phyloP scores from a whole-genome alignment of 2,113 vertebrate genomes.

The Leucosticte australis region DNA sequence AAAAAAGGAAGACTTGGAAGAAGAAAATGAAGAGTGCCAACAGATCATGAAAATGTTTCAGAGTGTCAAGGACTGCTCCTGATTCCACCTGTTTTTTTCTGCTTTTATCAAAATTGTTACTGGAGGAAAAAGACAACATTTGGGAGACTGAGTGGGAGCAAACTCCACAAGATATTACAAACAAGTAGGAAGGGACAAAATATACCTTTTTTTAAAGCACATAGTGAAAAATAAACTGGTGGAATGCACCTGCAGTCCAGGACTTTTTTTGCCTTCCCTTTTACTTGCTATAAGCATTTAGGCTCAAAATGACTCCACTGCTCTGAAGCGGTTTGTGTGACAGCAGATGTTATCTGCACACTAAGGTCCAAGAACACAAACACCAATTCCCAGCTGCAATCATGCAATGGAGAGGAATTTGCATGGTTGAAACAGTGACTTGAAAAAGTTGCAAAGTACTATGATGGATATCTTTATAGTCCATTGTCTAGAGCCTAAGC shows the following conservation, averaged over 20 bases:
- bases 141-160: not conserved
- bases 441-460: not conserved
- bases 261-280: not conserved
- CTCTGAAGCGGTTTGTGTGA: rapidly evolving
- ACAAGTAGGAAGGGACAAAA: not conserved
- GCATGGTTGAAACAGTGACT: not conserved
- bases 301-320: not conserved
- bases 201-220: rapidly evolving
- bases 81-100: rapidly evolving
- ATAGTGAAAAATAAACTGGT: not conserved
- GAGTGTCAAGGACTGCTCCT: not conserved
- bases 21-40: not conserved
- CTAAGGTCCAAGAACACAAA: not conserved
- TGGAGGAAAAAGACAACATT: not conserved
- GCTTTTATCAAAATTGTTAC: not conserved
- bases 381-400: not conserved
- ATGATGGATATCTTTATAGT: not conserved
- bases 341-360: not conserved
- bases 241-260: not conserved
- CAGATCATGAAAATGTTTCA: not conserved
- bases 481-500: not conserved
- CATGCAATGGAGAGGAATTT: not conserved
- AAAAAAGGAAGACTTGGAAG: not conserved
- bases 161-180: rapidly evolving
- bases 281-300: not conserved